Evolutionary conservation across 35 echinoderm and acorn worm genomes (phyloP), one percentile per base, ranked within the genome.

Genomic region (Patiria miniata): DNA sequence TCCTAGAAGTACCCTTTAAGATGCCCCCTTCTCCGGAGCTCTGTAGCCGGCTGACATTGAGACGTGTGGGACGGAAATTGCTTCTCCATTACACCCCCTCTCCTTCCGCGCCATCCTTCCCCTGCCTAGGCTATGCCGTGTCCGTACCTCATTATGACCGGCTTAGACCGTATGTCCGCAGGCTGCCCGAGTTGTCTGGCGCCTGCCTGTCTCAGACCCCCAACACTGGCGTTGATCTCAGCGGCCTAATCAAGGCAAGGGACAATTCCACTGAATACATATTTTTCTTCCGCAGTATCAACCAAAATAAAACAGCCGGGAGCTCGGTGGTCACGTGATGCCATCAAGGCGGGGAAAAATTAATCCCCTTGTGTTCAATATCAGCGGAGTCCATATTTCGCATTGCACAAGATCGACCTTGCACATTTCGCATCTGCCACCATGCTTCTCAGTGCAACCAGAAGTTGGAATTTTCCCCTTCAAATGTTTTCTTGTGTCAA

Each of bases 271-370:
- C 65, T 73, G 65, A 73, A 73, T 73, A 73, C 65, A 73, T 73
- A 73, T 73, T 73, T 73, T 73, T 73, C 65, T 73, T 73, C 65
- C 65, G 65, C 26, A 34, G 29, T 73, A 73, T 73, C 34, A 73
- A 34, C 65, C 65, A 73, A 73, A 34, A 26, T 26, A 32, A 73
- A 73, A 68, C 34, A 73, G 65, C 65, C 34, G 7, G 19, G 65
- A 73, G 65, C 7, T 23, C 9, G 23, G 65, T 10, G 26, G 1
- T 73, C 65, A 73, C 65, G 65, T 73, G 65, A 34, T 30, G 2
- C 14, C 42, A 32, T 18, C 34, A 1, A 23, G 65, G 65, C 65
- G 65, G 65, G 65, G 29, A 73, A 12, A 12, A 47, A 47, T 12
- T 4, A 47, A 47, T 47, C 42, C 12, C 4, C 4, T 47, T 6